Evolutionary conservation across 2,888 invertebrate genomes (phyloP).

Genomic region (Dryomyza anilis): DNA sequence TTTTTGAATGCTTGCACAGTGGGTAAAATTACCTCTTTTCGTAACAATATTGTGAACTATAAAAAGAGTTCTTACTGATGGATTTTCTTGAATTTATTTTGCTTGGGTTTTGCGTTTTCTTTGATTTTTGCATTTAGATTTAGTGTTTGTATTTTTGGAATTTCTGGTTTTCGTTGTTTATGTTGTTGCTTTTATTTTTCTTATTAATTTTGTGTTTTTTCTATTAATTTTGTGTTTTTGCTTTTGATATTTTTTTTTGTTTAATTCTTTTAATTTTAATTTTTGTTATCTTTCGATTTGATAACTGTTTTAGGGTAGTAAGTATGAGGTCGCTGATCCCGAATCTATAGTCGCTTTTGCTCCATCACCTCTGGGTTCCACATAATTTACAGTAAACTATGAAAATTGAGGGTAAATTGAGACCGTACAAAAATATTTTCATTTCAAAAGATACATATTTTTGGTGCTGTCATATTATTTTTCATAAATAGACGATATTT

Average conservation of each 20-base stretch:
- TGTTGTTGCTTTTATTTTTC: neutral
- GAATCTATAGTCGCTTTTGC: neutral
- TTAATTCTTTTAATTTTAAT: slow-evolving; percentile 27
- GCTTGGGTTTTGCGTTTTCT: neutral
- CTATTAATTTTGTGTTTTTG: neutral
- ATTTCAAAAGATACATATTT: too few relatives aligned
- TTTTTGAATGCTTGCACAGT: too few relatives aligned
- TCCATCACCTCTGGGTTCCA: too few relatives aligned
- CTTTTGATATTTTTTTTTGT: slow-evolving; percentile 9
- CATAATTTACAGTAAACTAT: neutral
- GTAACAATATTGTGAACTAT: too few relatives aligned
- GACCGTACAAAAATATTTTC: too few relatives aligned
- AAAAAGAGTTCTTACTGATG: too few relatives aligned
- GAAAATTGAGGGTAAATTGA: neutral
- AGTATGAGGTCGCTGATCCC: neutral
- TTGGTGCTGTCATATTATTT: too few relatives aligned
- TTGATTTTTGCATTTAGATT: neutral
- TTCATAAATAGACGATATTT: too few relatives aligned
- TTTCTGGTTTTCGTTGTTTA: neutral
- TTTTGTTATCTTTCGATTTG: slow-evolving; percentile 32
- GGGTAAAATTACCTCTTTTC: too few relatives aligned
- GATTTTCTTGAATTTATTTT: neutral
- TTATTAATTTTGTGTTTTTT: neutral
- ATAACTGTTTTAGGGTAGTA: slow-evolving; percentile 2
- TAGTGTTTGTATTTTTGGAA: too few relatives aligned